These are phyloP conservation scores for Diachasmimorpha longicaudata DNA, from an alignment of 1,140 invertebrate genomes.

Conservation along the genomic window DNA sequence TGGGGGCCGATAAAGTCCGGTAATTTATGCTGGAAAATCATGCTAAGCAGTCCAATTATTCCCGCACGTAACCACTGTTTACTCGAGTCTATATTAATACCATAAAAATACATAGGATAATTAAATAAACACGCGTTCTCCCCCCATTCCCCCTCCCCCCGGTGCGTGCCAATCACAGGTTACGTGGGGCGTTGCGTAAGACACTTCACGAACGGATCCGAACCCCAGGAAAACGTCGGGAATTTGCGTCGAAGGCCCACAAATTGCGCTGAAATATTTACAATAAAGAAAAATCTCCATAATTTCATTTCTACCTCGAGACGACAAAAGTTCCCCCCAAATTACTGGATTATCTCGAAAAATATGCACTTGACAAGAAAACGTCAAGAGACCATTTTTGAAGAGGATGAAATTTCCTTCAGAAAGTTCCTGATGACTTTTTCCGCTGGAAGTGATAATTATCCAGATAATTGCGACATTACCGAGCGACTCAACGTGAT, in stretches of 20 bases:
- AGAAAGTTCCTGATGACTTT: neutral
- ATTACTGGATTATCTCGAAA: too few relatives aligned
- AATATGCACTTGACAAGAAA: too few relatives aligned
- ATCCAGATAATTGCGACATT: too few relatives aligned
- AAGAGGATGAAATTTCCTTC: too few relatives aligned
- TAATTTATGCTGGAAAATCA: neutral
- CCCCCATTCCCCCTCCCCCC: neutral
- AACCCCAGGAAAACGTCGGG: neutral
- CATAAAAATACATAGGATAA: neutral
- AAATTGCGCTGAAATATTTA: too few relatives aligned
- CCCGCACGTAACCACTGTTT: neutral
- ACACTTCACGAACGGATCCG: neutral
- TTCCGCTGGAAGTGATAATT: neutral
- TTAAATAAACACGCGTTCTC: neutral
- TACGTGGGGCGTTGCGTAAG: constrained; percentile 22
- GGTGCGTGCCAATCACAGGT: constrained; percentile 21
- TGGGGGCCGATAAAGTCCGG: neutral
- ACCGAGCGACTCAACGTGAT: too few relatives aligned
- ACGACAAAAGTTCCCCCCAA: too few relatives aligned
- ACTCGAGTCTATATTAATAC: neutral
- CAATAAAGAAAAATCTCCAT: too few relatives aligned
- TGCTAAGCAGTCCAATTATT: neutral
- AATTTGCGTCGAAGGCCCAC: neutral
- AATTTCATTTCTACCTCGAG: too few relatives aligned
- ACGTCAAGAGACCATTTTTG: too few relatives aligned